These are phyloP conservation scores for Proterorhinus semilunaris DNA, from an alignment of 2,113 vertebrate genomes.

Conservation along the genomic window DNA sequence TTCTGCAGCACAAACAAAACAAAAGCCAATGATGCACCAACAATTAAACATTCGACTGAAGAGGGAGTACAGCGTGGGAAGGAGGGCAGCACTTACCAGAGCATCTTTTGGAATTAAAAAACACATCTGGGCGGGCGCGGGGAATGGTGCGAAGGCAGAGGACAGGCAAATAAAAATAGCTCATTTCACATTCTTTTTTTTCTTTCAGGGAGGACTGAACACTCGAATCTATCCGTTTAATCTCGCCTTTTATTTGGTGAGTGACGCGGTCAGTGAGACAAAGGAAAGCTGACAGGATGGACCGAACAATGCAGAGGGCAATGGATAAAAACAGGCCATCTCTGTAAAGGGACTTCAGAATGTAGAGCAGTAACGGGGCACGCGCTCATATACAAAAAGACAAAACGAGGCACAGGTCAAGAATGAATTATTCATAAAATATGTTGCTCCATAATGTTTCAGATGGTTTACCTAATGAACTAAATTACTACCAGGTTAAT, in stretches of 20 bases:
- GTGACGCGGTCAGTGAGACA: constrained; percentile 49
- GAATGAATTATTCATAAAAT: no score
- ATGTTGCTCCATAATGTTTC: no score
- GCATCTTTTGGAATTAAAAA: constrained; percentile 22
- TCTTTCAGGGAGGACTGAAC: constrained; percentile 10
- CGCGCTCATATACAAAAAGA: not conserved
- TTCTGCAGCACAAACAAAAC: constrained; percentile 17
- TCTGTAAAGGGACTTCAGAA: constrained; percentile 5
- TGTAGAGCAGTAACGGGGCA: constrained; percentile 14
- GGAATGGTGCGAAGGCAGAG: constrained; percentile 1
- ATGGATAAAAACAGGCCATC: constrained; percentile 7
- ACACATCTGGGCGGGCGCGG: constrained; percentile 4
- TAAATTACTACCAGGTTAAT: no score
- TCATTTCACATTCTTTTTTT: constrained; percentile 19
- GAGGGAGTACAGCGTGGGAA: not conserved
- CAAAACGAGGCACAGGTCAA: constrained; percentile 7
- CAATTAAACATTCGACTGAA: constrained; percentile 14
- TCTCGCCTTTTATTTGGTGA: constrained; percentile 50
- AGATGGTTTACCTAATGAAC: no score
- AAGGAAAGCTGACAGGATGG: constrained; percentile 26
- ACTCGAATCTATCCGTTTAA: constrained; percentile 40
- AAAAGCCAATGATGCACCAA: constrained; percentile 6
- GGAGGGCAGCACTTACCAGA: not conserved
- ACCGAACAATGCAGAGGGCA: constrained; percentile 10
- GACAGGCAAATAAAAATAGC: constrained; percentile 5